A percentile compares a stretch with the other conserved stretches of the same genome.
These are phyloP conservation scores for Lithosia quadra DNA, from an alignment of 2,888 invertebrate genomes.

Conservation along the genomic window DNA sequence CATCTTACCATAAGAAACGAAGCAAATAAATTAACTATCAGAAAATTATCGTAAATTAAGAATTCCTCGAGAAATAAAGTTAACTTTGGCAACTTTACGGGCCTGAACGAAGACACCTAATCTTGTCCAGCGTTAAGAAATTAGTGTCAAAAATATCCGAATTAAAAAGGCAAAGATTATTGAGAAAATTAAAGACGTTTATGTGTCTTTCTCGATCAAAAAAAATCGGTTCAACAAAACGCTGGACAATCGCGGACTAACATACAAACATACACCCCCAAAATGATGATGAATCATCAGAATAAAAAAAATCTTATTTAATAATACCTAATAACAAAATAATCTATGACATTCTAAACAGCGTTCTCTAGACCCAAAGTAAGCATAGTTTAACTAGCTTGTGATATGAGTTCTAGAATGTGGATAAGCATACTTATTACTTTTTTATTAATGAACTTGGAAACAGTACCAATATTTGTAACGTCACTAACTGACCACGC, in stretches of 20 bases:
- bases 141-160: constrained; percentile 41
- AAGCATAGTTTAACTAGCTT: too few species aligned
- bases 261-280: too few species aligned
- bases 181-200: not conserved
- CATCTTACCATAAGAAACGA: not conserved
- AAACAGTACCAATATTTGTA: not conserved
- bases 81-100: constrained; percentile 35
- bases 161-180: constrained; percentile 23
- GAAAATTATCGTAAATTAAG: constrained; percentile 4
- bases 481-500: not conserved
- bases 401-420: too few species aligned
- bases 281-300: too few species aligned
- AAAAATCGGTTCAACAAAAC: too few species aligned
- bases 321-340: too few species aligned
- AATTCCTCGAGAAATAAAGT: constrained; percentile 19
- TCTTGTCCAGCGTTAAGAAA: constrained; percentile 28
- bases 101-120: constrained; percentile 26
- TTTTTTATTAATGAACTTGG: not conserved
- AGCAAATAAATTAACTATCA: not conserved
- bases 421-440: too few species aligned
- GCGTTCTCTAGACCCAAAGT: too few species aligned
- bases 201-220: not conserved
- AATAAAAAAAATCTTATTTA: too few species aligned
- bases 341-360: too few species aligned
- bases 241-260: too few species aligned